phyloP scores from a whole-genome alignment of 2,113 vertebrate genomes.

The Lamprologus lemairii region DNA sequence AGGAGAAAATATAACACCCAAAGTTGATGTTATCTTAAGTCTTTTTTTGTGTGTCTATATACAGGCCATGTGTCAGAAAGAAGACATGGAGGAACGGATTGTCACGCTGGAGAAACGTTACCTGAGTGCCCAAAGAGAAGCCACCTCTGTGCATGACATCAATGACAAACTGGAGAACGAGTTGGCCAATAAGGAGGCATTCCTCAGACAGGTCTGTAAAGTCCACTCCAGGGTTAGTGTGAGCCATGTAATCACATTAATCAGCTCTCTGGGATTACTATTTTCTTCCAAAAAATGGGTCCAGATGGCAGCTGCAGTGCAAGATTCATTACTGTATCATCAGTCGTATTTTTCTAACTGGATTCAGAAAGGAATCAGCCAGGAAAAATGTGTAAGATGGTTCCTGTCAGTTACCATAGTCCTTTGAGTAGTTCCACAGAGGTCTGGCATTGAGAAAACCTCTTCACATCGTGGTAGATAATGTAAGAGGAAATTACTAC shows the following conservation, averaged over 20 bases:
- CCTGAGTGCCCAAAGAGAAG: slow-evolving; percentile 96
- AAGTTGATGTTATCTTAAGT: background rate
- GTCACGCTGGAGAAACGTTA: slow-evolving; percentile 97
- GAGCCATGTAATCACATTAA: background rate
- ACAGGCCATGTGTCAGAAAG: slow-evolving; percentile 98
- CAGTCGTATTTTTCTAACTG: background rate
- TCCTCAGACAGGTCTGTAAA: slow-evolving; percentile 87
- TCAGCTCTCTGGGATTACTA: background rate
- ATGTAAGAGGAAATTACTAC: slow-evolving; percentile 7
- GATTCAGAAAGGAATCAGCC: background rate
- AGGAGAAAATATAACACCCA: background rate
- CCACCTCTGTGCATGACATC: slow-evolving; percentile 98
- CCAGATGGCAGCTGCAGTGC: background rate
- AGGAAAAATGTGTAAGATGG: background rate
- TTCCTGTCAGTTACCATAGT: background rate
- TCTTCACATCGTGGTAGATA: slow-evolving; percentile 19
- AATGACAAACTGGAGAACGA: slow-evolving; percentile 98
- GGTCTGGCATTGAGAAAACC: background rate
- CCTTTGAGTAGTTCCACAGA: background rate
- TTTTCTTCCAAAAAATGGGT: background rate
- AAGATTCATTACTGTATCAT: background rate
- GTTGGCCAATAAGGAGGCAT: slow-evolving; percentile 95
- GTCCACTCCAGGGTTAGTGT: background rate
- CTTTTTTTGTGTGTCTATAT: background rate
- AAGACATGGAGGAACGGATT: slow-evolving; percentile 99